Conservation (phyloP, 2,888 invertebrate species). For the Cyaniris semiargus region DNA sequence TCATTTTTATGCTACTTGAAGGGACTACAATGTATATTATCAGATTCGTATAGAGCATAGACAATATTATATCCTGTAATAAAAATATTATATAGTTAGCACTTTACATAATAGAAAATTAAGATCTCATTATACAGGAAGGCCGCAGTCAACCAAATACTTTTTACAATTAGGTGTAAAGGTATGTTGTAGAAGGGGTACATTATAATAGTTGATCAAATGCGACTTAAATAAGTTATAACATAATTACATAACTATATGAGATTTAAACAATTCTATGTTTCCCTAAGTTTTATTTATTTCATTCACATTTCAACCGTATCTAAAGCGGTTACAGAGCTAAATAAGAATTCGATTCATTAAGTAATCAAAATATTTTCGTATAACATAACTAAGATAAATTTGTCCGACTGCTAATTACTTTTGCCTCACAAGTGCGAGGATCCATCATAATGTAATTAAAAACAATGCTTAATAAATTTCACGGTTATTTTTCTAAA, state of each 20-base stretch:
- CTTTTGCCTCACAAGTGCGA: not conserved
- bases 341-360: no score
- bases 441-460: not conserved
- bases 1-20: not conserved
- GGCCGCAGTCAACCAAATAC: not conserved
- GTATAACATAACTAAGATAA: not conserved
- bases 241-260: not conserved
- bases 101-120: not conserved
- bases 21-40: not conserved
- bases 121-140: not conserved
- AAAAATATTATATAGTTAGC: slow-evolving; percentile 7
- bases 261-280: not conserved
- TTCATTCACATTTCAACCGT: not conserved
- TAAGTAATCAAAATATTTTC: not conserved
- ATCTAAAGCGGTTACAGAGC: no score
- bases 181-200: not conserved
- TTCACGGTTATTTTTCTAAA: not conserved
- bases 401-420: not conserved
- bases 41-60: slow-evolving; percentile 31
- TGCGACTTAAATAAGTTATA: not conserved
- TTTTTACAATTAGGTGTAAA: not conserved
- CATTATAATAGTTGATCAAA: not conserved
- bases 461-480: not conserved
- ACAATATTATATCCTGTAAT: slow-evolving; percentile 33
- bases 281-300: not conserved